Evolutionary conservation across 2,888 invertebrate genomes (phyloP), one percentile per base, ranked within the genome.

Genomic region (Cotesia congregata): DNA sequence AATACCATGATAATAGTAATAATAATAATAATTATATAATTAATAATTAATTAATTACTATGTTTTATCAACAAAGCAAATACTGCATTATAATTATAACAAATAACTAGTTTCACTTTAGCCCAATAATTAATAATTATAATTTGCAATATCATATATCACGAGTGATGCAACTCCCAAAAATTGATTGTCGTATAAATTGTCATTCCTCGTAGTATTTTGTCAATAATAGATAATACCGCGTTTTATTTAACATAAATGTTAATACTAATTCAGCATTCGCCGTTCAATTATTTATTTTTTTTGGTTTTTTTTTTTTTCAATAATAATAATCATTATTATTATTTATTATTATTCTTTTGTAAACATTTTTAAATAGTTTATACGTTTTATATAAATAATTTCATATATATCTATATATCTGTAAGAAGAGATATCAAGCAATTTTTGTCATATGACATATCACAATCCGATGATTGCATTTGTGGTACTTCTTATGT

Each of bases 141-240:
- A 65, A 62, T 41, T 68, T 30, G 72, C 75, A 76, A 41, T 74
- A 71, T 12, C 41, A 40, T 77, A 41, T 74, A 71, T 15, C 41
- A 40, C 62, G 72, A 62, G 72, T 72, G 59, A 70, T 74, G 59
- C 70, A 78, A 77, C 79, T 79, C 78, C 79, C 77, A 80, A 82
- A 80, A 80, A 80, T 80, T 82, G 81, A 82, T 82, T 82, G 81
- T 82, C 81, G 68, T 77, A 79, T 79, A 72, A 72, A 76, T 76
- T 76, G 76, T 76, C 76, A 72, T 72, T 72, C 68, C 64, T 62
- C 62, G 20, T 62, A 62, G 20, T 50, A 50, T 50, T 50, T 50
- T 50, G 17, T 62, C 15, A 62, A 62, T 62, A 17, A 62, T 62
- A 17, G 6, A 62, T 62, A 62, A 62, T 62, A 17, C 20, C 20